These are phyloP conservation scores for Ditula angustiorana DNA, from an alignment of 2,888 invertebrate genomes.

Conservation along the genomic window DNA sequence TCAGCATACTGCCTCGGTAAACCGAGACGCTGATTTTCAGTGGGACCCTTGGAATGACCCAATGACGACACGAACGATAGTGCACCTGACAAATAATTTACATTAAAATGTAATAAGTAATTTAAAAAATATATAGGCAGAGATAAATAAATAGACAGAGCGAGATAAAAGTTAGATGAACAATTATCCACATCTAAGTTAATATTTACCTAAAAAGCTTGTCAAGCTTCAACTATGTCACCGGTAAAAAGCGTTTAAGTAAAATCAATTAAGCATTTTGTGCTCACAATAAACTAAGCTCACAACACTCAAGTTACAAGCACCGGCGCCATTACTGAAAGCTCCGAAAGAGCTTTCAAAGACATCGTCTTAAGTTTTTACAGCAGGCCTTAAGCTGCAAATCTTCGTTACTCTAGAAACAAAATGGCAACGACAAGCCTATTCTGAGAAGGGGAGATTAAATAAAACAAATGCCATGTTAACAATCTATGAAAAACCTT, in stretches of 20 bases:
- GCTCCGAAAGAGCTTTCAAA: slow-evolving; percentile 48
- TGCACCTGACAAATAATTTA: no score
- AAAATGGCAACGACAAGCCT: slow-evolving; percentile 42
- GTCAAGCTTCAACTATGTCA: neutral
- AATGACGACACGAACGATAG: no score
- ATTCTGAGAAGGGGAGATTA: slow-evolving; percentile 17
- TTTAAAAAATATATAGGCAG: no score
- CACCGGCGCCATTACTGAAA: slow-evolving; percentile 40
- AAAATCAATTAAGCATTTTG: slow-evolving; percentile 31
- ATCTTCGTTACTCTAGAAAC: slow-evolving; percentile 49
- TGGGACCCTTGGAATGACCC: no score
- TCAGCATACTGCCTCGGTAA: no score
- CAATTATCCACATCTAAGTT: no score
- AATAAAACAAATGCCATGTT: neutral
- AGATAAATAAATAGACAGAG: no score
- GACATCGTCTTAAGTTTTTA: slow-evolving; percentile 57
- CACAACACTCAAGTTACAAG: slow-evolving; percentile 40
- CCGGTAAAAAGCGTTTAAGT: slow-evolving; percentile 11
- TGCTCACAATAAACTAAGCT: slow-evolving; percentile 19
- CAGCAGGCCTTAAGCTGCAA: slow-evolving; percentile 51
- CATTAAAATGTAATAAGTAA: no score
- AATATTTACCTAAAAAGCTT: neutral
- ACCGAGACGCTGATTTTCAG: no score
- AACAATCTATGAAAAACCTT: no score
- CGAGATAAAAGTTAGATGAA: no score